Conservation (phyloP, 2,888 invertebrate genomes). For the Rotaria macrura region DNA sequence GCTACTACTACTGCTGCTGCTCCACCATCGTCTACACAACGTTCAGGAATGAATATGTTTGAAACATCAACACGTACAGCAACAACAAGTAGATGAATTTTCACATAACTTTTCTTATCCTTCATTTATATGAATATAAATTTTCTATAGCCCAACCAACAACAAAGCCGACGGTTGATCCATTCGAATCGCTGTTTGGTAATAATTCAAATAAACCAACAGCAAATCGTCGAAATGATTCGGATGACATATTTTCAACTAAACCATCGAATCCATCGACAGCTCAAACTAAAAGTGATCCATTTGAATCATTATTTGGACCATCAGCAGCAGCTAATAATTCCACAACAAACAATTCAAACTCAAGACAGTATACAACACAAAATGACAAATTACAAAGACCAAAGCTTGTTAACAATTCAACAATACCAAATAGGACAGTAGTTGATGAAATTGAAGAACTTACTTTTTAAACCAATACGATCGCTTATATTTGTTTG, state of each 20-base stretch:
- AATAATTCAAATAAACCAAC: neutral
- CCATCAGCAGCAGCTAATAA: neutral
- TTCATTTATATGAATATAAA: neutral
- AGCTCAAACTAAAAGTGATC: neutral
- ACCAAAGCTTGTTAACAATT: neutral
- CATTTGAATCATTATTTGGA: neutral
- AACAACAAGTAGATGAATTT: neutral
- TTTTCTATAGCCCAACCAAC: neutral
- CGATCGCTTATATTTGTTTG: neutral
- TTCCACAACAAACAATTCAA: neutral
- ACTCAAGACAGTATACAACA: neutral
- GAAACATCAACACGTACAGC: neutral
- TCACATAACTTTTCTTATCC: neutral
- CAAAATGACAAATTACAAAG: constrained; percentile 1
- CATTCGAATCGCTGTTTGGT: neutral
- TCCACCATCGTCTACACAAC: too few species aligned
- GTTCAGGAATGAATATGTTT: too few species aligned
- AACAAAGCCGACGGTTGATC: neutral
- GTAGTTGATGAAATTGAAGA: neutral
- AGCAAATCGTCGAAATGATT: neutral
- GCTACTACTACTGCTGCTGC: neutral
- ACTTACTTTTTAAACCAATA: neutral
- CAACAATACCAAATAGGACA: neutral
- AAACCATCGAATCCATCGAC: neutral
- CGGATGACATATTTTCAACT: neutral